Conservation (phyloP, 1,140 invertebrate species). For the Harlomillsia oculata region DNA sequence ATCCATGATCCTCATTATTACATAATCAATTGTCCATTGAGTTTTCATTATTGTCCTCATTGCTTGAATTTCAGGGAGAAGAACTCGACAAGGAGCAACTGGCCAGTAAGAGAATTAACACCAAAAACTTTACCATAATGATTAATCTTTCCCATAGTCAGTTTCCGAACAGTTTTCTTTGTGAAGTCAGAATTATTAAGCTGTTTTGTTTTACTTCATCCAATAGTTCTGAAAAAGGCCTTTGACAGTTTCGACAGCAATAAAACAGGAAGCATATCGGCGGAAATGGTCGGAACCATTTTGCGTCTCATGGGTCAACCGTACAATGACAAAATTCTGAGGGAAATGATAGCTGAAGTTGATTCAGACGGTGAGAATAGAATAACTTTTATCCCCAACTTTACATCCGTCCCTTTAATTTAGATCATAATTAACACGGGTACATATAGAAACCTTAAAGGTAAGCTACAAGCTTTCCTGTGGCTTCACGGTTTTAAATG, state of each 20-base stretch:
- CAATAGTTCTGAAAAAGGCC: conserved; percentile 45
- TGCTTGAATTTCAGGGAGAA: too few relatives aligned
- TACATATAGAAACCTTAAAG: too few relatives aligned
- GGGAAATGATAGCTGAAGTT: conserved; percentile 48
- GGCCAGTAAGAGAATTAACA: conserved; percentile 29
- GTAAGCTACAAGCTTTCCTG: too few relatives aligned
- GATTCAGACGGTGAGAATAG: conserved; percentile 45
- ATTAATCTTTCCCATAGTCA: background rate
- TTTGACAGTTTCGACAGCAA: conserved; percentile 58
- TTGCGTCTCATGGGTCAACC: conserved; percentile 49
- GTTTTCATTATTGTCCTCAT: too few relatives aligned
- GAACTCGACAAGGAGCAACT: conserved; percentile 26
- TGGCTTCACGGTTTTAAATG: too few relatives aligned
- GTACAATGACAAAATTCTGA: conserved; percentile 47
- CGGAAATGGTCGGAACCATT: conserved; percentile 49
- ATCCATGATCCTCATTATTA: too few relatives aligned
- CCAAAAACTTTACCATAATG: background rate
- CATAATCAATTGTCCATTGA: too few relatives aligned
- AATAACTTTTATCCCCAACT: background rate
- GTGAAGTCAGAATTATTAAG: background rate
- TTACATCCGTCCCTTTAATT: too few relatives aligned
- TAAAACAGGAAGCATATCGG: conserved; percentile 48
- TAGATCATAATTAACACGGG: too few relatives aligned
- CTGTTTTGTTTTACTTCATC: background rate
- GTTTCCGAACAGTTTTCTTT: background rate